Conservation (phyloP, 2,797 vertebrate genomes). For the Gambelia wislizenii region DNA sequence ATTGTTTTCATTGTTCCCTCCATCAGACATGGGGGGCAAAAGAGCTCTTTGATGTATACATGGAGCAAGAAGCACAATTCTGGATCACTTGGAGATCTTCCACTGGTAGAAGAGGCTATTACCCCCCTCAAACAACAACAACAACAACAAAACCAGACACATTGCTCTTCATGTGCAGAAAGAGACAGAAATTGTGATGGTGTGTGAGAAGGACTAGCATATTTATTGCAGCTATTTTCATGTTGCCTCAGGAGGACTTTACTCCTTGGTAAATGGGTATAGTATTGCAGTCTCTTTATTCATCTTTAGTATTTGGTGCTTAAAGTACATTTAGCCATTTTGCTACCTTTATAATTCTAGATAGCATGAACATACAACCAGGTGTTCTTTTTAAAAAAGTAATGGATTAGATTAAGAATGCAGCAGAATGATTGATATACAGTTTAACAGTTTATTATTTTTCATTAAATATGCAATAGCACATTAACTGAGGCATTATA, state of each 20-base stretch:
- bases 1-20: too few species aligned
- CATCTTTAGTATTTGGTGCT: neutral
- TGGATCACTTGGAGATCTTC: neutral
- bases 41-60: too few species aligned
- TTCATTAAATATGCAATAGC: conserved; percentile 69
- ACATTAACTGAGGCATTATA: conserved; percentile 51
- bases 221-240: neutral
- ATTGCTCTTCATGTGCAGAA: neutral
- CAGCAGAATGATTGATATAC: conserved; percentile 62
- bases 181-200: neutral
- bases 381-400: conserved; percentile 46
- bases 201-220: neutral
- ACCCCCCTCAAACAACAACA: too few species aligned
- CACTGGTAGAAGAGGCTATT: neutral
- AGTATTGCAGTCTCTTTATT: neutral
- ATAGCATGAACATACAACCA: neutral
- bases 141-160: too few species aligned
- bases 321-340: neutral
- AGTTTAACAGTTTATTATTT: conserved; percentile 67
- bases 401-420: conserved; percentile 50
- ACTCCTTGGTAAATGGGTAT: neutral
- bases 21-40: too few species aligned
- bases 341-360: conserved; percentile 2
- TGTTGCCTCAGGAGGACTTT: neutral
- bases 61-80: too few species aligned